Base-by-base conservation (phyloP, 2,888 invertebrate genomes). In the Dusona sp. region DNA sequence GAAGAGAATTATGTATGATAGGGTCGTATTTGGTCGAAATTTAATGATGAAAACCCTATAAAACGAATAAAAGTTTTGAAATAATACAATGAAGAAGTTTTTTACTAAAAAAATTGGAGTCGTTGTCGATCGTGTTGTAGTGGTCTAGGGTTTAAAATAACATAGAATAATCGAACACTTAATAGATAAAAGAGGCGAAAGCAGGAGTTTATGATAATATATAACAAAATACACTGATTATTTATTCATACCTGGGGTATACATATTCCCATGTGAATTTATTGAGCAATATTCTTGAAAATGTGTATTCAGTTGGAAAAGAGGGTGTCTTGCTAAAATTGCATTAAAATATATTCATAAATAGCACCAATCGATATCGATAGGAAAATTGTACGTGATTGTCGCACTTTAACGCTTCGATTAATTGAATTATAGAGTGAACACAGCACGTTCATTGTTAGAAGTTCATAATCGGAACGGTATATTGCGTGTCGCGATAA, bases 401-500 rank as follows among this genome's bases (percentile, higher is more conserved):
- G 57, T 64, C 19, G 67, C 36, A 73, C 42, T 80, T 78, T 81
- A 68, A 84, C 57, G 84, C 61, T 75, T 79, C 54, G 67, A 61
- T 38, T 75, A 79, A 83, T 80, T 74, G 73, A 74, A 42, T 22
- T 16, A 65, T 42, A 72, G 64, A 16, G 7, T 51, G 70, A 64
- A 42, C 42, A 22, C 57, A 75, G 65, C 75, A 70, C 75, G 73
- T 80, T 68, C 22, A 65, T 88, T 86, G 79, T 65, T 72, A 73
- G 70, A 79, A 67, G 87, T 88, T 88, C 78, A 78, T 89, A 88
- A 84, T 85, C 57, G 83, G 73, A 80, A 81, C 81, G 83, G 22
- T 16, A 70, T 45, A 88, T 87, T 85, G 90, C 88, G 89, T 89
- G 88, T 81, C 87, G 88, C 87, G 88, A 90, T 91, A 91, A 90